Percentiles rank a stretch among this genome's conserved stretches.
phyloP scores from a whole-genome alignment of 2,888 invertebrate genomes.

The Tenthredo distinguenda region DNA sequence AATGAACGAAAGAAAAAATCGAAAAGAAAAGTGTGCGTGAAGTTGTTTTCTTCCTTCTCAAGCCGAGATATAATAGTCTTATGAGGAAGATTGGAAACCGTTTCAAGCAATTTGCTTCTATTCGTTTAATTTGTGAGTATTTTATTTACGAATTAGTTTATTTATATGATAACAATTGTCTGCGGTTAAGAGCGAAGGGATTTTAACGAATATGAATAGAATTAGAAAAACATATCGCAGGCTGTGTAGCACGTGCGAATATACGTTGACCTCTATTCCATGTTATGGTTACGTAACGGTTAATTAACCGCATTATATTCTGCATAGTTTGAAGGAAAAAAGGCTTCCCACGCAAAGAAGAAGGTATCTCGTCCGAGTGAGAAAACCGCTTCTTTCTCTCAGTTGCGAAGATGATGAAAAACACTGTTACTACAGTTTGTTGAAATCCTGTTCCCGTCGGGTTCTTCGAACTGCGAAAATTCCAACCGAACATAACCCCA shows the following conservation, averaged over 20 bases:
- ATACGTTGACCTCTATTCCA: not conserved
- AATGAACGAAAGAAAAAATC: not conserved
- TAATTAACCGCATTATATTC: not conserved
- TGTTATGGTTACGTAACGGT: slow-evolving; percentile 3
- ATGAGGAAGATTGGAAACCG: not conserved
- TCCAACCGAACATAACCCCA: not conserved
- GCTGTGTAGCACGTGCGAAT: not conserved
- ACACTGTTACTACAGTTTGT: too few species aligned
- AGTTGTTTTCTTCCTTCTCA: not conserved
- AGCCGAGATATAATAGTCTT: not conserved
- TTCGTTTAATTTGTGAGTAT: not conserved
- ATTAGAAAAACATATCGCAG: not conserved
- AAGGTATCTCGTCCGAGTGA: not conserved
- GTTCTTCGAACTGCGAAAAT: too few species aligned
- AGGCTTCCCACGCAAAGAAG: not conserved
- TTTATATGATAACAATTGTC: not conserved
- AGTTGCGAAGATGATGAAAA: not conserved
- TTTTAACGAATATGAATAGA: not conserved
- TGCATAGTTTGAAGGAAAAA: not conserved
- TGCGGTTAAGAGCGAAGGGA: not conserved
- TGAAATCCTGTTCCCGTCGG: not conserved
- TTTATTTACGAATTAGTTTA: not conserved
- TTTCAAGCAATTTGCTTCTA: not conserved
- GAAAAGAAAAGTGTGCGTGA: not conserved
- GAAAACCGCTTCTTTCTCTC: not conserved